Base-by-base conservation (phyloP, 2,113 vertebrate genomes). In the Podarcis raffonei region DNA sequence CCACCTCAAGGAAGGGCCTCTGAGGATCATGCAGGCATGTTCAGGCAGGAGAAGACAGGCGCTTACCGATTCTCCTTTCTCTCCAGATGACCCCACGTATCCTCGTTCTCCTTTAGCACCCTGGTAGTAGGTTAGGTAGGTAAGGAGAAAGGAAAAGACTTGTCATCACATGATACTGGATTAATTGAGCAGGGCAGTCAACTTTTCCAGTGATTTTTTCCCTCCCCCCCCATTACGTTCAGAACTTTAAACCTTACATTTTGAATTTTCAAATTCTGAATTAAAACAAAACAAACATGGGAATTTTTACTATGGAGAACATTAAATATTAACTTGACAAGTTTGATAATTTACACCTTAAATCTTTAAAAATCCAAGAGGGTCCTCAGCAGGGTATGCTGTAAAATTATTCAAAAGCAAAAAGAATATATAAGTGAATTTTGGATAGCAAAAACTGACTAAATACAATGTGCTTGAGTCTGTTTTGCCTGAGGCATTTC, bases 81-180 rank as follows among this genome's bases (percentile, higher is more conserved):
- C 97, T 11, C 98, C 99, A 0, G 87, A n/a, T 12, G 93, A 93
- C 23, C 98, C 99, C 2, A 92, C 6, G 32, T 94, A 97, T 35
- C 99, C 99, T 18, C 99, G 97, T 66, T 99, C 98, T 0, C 98
- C 98, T 94, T 99, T 99, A 93, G 96, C 95, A 85, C 98, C 99
- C 99, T 99, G 96, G 74, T 74, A 78, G 86, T 76, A 85, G 84
- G 71, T 3, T 53, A 53, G 87, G 32, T 30, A 87, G 84, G 86
- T 57, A 83, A 48, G 6, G 35, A 48, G 7, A 4, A 4, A 87
- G 39, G 42, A 9, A 53, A 77, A 35, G 6, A 0, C 12, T n/a
- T 48, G n/a, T 77, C 53, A 83, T 65, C 59, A 53, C 23, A 32
- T 8, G 18, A 76, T 27, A 20, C 18, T 23, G 77, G 11, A 11